Base-by-base conservation (phyloP, 2,888 invertebrate genomes). In the Dasysyrphus albostriatus region DNA sequence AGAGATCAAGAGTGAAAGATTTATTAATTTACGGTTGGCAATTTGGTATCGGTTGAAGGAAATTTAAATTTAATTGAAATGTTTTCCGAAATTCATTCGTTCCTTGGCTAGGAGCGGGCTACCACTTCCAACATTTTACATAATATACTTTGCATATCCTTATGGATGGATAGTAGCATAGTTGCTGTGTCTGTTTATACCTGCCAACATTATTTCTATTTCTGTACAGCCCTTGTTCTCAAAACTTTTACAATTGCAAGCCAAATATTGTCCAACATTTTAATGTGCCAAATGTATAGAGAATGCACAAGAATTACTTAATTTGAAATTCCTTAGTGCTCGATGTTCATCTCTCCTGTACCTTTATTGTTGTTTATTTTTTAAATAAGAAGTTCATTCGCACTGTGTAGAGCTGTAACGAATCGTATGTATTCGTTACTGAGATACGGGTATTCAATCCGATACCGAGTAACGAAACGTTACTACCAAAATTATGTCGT, bases 11-110 rank as follows among this genome's bases (percentile, higher is more conserved):
- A 82, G 47, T 82, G 85, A 85, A 77, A 78, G 82, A 85, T 85
- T 85, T 85, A 85, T 85, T 85, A 85, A 85, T 85, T 78, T 85
- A 73, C 82, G 85, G 77, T 85, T 61, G 74, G 82, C 77, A 77
- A 82, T 85, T 85, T 78, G 69, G 77, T 85, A 81, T 85, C 58
- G 74, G 56, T 56, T 75, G 47, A 70, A 73, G 69, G 47, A 74
- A 69, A 85, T 78, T 85, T 74, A 85, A 77, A 82, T 85, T 85
- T 81, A 84, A 84, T 84, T 65, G 59, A 59, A 72, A 84, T 80
- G 67, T 72, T 70, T 72, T 72, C 61, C 24, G 12, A 49, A 44
- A 58, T 54, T 39, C 69, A 37, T 59, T 51, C 14, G 37, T 42
- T 59, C 34, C 37, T 49, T 12, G 34, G 44, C 6, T 14, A 44